These are phyloP conservation scores for Prochilodus magdalenae DNA, from an alignment of 2,113 vertebrate species.

Conservation along the genomic window DNA sequence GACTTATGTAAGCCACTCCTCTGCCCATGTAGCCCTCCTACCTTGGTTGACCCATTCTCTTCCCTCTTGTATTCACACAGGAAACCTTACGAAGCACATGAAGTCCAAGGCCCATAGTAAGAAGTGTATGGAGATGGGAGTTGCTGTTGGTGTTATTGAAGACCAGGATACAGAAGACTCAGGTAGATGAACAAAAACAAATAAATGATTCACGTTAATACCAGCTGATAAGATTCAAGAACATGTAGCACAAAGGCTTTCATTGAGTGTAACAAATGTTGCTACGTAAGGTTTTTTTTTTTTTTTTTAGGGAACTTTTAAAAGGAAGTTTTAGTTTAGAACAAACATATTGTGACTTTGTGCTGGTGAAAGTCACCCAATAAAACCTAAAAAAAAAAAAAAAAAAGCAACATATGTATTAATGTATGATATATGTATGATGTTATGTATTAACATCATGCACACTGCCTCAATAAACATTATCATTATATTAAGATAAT, in stretches of 20 bases:
- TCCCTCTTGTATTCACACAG: slow-evolving; percentile 69
- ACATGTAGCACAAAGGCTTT: not conserved
- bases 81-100: slow-evolving; percentile 99
- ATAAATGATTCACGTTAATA: not conserved
- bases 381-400: too few relatives aligned
- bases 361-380: too few relatives aligned
- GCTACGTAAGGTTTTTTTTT: too few relatives aligned
- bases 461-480: too few relatives aligned
- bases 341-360: too few relatives aligned
- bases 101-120: slow-evolving; percentile 99
- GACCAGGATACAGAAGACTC: slow-evolving; percentile 96
- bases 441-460: too few relatives aligned
- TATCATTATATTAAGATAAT: too few relatives aligned
- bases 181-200: slow-evolving; percentile 73
- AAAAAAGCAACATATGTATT: too few relatives aligned
- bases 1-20: slow-evolving; percentile 71
- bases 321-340: too few relatives aligned
- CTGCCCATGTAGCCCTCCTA: slow-evolving; percentile 60
- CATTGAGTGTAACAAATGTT: too few relatives aligned
- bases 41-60: slow-evolving; percentile 52
- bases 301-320: too few relatives aligned
- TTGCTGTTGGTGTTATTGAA: slow-evolving; percentile 86
- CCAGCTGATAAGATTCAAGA: not conserved
- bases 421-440: too few relatives aligned
- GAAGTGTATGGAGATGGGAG: slow-evolving; percentile 97